Conservation (phyloP, 2,888 invertebrate genomes). For the Meliscaeva auricollis region DNA sequence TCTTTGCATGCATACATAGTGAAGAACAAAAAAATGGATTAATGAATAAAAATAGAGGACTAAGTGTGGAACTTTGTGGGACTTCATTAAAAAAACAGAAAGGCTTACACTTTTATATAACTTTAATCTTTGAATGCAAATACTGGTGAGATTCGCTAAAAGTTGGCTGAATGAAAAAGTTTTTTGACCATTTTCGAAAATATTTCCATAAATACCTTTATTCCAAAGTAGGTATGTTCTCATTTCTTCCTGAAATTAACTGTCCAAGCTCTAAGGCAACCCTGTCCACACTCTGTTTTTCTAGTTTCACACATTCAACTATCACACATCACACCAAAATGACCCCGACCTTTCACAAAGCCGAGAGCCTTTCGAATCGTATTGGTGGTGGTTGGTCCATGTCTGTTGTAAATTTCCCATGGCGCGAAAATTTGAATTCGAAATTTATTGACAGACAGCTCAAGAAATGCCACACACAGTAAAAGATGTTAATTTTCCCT, state of each 20-base stretch:
- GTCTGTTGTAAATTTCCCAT: constrained; percentile 28
- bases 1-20: too few species aligned
- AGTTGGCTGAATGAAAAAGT: too few species aligned
- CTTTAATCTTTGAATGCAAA: too few species aligned
- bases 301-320: constrained; percentile 7
- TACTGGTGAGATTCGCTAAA: too few species aligned
- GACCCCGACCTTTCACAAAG: constrained; percentile 60
- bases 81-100: too few species aligned
- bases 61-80: too few species aligned
- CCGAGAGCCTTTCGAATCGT: constrained; percentile 14
- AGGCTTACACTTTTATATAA: too few species aligned
- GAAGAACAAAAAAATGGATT: too few species aligned
- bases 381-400: neutral
- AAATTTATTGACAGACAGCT: constrained; percentile 64
- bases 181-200: too few species aligned
- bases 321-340: constrained; percentile 36
- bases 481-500: constrained; percentile 64
- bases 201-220: too few species aligned
- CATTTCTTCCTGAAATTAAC: neutral
- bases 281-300: neutral
- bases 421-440: constrained; percentile 72
- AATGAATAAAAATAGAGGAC: neutral
- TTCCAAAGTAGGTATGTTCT: too few species aligned
- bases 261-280: constrained; percentile 1
- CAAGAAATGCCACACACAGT: constrained; percentile 67